A percentile compares a stretch with the other conserved stretches of the same genome.
Evolutionary conservation across 1,140 invertebrate genomes (phyloP).

Genomic region (Brachionus asplanchnoidis): DNA sequence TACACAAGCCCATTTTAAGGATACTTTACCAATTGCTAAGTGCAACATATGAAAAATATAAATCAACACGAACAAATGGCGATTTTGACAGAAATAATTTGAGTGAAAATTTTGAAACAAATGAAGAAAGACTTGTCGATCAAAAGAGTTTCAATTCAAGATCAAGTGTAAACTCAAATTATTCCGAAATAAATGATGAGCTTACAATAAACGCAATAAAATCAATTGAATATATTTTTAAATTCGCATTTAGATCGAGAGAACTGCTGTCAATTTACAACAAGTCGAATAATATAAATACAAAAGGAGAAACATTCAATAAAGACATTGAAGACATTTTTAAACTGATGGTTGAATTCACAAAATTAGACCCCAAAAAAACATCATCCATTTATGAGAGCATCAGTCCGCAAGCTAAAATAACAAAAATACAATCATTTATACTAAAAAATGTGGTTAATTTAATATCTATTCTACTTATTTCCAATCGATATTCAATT

Average conservation of each 20-base stretch:
- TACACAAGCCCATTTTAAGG: slow-evolving; percentile 1
- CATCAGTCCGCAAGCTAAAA: neutral
- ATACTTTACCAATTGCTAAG: slow-evolving; percentile 4
- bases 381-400: neutral
- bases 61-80: neutral
- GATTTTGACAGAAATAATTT: neutral
- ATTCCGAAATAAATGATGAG: neutral
- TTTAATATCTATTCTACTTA: slow-evolving; percentile 15
- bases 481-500: neutral
- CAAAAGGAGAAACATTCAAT: slow-evolving; percentile 19
- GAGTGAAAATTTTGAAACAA: neutral
- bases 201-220: slow-evolving; percentile 13
- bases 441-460: slow-evolving; percentile 15
- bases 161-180: neutral
- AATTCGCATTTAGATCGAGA: slow-evolving; percentile 33
- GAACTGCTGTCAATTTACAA: slow-evolving; percentile 20
- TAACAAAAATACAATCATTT: slow-evolving; percentile 25
- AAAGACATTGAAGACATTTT: neutral
- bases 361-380: neutral
- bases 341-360: neutral
- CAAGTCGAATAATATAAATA: neutral
- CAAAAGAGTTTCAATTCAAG: neutral
- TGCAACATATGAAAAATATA: slow-evolving; percentile 17
- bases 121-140: neutral
- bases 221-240: slow-evolving; percentile 39